These are phyloP conservation scores for Microcebus lehilahytsara DNA, from an alignment of 2,113 vertebrate genomes.

Conservation along the genomic window DNA sequence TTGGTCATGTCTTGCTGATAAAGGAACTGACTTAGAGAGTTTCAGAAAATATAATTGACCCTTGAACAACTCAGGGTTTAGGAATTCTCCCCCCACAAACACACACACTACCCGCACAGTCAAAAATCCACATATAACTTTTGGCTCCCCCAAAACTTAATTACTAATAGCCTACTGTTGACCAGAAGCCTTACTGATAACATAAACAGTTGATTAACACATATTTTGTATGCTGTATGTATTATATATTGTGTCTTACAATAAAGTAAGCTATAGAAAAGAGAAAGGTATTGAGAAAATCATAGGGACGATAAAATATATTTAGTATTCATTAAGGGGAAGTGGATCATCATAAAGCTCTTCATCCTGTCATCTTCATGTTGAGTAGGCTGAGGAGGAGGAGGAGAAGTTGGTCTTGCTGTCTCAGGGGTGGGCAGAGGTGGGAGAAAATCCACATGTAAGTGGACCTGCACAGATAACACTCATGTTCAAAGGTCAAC, in stretches of 20 bases:
- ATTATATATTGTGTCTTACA: not conserved
- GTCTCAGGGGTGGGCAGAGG: not conserved
- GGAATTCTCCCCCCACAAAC: not conserved
- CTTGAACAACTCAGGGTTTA: not conserved
- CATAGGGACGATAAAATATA: not conserved
- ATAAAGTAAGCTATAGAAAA: not conserved
- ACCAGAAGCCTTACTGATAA: not conserved
- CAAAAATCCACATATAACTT: not conserved
- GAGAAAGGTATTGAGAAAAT: not conserved
- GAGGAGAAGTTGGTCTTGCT: not conserved
- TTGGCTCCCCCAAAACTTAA: not conserved
- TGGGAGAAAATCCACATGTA: not conserved
- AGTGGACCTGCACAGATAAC: not conserved
- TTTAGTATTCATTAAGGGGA: not conserved
- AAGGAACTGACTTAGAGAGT: not conserved
- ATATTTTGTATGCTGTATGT: not conserved
- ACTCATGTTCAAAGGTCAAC: not conserved
- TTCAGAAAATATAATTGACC: not conserved
- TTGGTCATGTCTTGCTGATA: not conserved
- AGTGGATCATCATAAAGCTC: not conserved
- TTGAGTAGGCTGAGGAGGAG: not conserved
- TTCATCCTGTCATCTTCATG: not conserved
- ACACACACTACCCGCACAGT: not conserved
- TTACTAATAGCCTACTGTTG: not conserved
- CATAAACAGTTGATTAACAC: not conserved